Conservation (phyloP, 1,140 invertebrate species). For the Drosophila arawakana region DNA sequence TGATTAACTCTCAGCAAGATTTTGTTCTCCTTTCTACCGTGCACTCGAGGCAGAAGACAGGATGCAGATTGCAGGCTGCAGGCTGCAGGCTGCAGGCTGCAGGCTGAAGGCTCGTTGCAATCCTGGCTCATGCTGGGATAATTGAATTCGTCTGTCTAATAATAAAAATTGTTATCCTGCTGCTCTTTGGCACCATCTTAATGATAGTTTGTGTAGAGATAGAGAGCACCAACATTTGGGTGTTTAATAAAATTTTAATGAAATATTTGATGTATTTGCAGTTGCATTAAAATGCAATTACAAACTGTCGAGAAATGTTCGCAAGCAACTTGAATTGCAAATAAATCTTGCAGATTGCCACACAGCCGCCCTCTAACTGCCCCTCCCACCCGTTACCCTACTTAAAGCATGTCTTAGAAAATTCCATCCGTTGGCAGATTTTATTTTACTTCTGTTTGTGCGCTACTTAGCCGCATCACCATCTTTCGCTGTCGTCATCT, state of each 20-base stretch:
- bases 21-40: constrained; percentile 5
- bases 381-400: too few relatives aligned
- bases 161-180: constrained; percentile 44
- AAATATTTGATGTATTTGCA: constrained; percentile 59
- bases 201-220: constrained; percentile 35
- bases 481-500: not conserved
- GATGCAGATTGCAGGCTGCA: constrained; percentile 17
- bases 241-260: constrained; percentile 68
- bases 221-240: constrained; percentile 25
- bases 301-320: constrained; percentile 37
- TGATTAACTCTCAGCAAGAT: constrained; percentile 72
- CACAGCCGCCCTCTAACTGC: not conserved
- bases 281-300: constrained; percentile 73
- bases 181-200: not conserved
- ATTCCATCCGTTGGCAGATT: constrained; percentile 17
- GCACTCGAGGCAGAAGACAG: not conserved
- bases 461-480: too few relatives aligned
- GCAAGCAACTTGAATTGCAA: not conserved
- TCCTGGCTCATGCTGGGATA: constrained; percentile 31
- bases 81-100: not conserved
- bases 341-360: constrained; percentile 16
- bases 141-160: constrained; percentile 53
- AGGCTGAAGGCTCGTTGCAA: not conserved
- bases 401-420: constrained; percentile 6
- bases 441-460: not conserved